Evolutionary conservation across 2,888 invertebrate genomes (phyloP).

Genomic region (Caradrina clavipalpis): DNA sequence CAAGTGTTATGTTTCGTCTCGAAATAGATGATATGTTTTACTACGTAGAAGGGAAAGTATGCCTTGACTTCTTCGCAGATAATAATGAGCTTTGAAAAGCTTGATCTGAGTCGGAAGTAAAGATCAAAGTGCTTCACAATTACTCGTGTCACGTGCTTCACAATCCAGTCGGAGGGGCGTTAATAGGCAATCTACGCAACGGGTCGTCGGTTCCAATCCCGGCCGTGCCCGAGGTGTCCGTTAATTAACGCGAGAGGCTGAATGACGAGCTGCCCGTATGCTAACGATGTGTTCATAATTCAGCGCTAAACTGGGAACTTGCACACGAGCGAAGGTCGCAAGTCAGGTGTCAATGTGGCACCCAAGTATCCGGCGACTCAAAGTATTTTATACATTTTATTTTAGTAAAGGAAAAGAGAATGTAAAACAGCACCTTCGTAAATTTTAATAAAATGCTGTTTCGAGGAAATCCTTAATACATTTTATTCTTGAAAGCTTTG

Average conservation of each 20-base stretch:
- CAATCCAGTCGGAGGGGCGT: slow-evolving; percentile 26
- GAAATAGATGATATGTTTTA: no score
- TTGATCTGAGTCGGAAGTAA: slow-evolving; percentile 3
- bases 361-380: slow-evolving; percentile 10
- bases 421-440: slow-evolving; percentile 23
- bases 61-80: neutral
- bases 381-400: slow-evolving; percentile 15
- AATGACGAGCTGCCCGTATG: slow-evolving; percentile 37
- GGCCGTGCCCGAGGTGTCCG: slow-evolving; percentile 42
- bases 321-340: slow-evolving; percentile 26
- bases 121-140: slow-evolving; percentile 8
- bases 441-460: slow-evolving; percentile 48
- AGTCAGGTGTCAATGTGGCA: slow-evolving; percentile 43
- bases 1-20: slow-evolving; percentile 2
- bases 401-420: slow-evolving; percentile 17
- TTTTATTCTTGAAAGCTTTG: slow-evolving; percentile 47
- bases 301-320: slow-evolving; percentile 35
- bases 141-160: slow-evolving; percentile 27
- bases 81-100: neutral
- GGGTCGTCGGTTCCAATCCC: slow-evolving; percentile 63
- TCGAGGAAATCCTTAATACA: slow-evolving; percentile 40
- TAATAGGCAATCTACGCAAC: slow-evolving; percentile 66
- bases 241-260: slow-evolving; percentile 59
- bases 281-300: slow-evolving; percentile 61
- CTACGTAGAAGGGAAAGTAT: neutral